phyloP scores from a whole-genome alignment of 2,113 vertebrate species.

The Bagarius yarrelli region DNA sequence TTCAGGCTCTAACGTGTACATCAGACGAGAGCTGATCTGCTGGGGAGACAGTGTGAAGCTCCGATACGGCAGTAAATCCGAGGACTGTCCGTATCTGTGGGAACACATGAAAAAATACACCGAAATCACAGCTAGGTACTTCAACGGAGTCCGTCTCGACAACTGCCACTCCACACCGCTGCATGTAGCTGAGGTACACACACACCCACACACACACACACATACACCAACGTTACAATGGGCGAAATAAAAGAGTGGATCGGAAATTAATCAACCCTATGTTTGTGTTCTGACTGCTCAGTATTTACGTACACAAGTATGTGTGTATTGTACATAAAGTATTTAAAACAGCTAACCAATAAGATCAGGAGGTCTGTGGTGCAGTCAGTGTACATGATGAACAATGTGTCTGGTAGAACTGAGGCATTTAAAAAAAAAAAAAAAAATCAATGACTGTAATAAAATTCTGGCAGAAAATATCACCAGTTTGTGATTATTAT shows the following conservation, averaged over 20 bases:
- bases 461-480: neutral
- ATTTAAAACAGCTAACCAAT: neutral
- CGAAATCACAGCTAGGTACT: slow-evolving; percentile 86
- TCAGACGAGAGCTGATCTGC: slow-evolving; percentile 91
- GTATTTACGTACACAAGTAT: neutral
- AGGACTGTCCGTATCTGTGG: slow-evolving; percentile 95
- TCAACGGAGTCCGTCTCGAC: slow-evolving; percentile 90
- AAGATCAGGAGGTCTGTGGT: too few relatives aligned
- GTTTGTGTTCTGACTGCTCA: neutral
- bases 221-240: neutral
- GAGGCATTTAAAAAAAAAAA: neutral
- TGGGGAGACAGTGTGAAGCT: slow-evolving; percentile 98
- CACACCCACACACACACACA: neutral
- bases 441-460: neutral
- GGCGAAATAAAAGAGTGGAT: neutral
- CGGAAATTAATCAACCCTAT: too few relatives aligned
- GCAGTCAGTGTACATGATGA: neutral
- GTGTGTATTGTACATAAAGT: neutral
- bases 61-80: slow-evolving; percentile 85
- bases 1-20: slow-evolving; percentile 91
- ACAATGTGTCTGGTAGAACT: neutral
- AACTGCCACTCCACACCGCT: slow-evolving; percentile 98
- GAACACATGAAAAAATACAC: slow-evolving; percentile 94
- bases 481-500: neutral
- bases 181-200: slow-evolving; percentile 90